Evolutionary conservation across 2,797 vertebrate species (phyloP), one percentile per base, ranked within the genome.

Genomic region (Sandelia bainsii): DNA sequence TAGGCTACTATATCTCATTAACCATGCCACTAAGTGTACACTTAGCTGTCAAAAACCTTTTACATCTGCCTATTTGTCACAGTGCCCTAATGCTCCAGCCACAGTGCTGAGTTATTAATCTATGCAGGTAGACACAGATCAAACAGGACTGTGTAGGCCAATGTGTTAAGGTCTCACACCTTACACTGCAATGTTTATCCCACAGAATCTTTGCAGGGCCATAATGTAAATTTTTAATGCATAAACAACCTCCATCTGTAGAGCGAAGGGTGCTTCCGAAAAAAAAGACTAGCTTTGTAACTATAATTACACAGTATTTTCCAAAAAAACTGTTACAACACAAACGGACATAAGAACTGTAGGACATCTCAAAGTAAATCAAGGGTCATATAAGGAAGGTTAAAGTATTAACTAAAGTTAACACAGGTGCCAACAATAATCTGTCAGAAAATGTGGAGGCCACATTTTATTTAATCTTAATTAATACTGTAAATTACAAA

Each of bases 1-100:
- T 51, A 20, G n/a, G 9, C n/a, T 5, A 58, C 39, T 37, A 69
- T 71, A 80, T 83, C 72, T 84, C 86, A 89, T 91, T 85, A 79
- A 82, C 70, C 69, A 84, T 71, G 60, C 65, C 50, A 72, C 54
- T 82, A 75, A 89, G 88, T 88, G 72, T 91, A 91, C 80, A 85
- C 86, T 84, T 66, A 80, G 87, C 86, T 90, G 87, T 93, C 89
- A 58, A 87, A 93, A 93, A 92, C 86, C 89, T 92, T 93, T 93
- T 92, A 93, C 68, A 91, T 75, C 49, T 29, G 42, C 65, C 71
- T 75, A 91, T 93, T 89, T 64, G 79, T 91, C 91, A 87, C 66
- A 50, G 66, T 46, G 53, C 77, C 77, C 71, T 79, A 42, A 77
- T 77, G 76, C 64, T 75, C 39, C 34, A 48, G 76, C 69, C 69